phyloP scores from a whole-genome alignment of 30 jellyfish, hydroid and myxozoan species.

The Turritopsis rubra region DNA sequence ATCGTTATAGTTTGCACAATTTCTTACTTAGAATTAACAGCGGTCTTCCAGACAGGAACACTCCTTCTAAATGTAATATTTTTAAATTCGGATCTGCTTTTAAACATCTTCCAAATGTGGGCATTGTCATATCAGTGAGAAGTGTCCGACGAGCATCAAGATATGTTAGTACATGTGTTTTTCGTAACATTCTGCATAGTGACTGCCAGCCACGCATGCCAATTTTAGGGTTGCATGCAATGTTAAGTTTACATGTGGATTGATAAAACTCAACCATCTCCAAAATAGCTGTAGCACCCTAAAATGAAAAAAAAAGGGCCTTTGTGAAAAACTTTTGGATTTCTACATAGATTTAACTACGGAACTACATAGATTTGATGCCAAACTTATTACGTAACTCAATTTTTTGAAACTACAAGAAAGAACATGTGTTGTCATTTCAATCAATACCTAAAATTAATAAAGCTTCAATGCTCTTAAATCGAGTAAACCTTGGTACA shows the following conservation, averaged over 20 bases:
- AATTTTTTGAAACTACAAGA: no score
- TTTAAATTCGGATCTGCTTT: conserved; percentile 70
- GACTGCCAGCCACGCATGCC: conserved; percentile 98
- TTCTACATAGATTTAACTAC: no score
- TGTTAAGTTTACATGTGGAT: conserved; percentile 72
- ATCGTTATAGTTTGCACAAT: no score
- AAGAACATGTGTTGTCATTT: no score
- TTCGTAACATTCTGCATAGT: conserved; percentile 75
- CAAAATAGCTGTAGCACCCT: conserved; percentile 92
- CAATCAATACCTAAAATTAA: no score
- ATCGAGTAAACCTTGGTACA: no score
- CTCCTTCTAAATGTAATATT: conserved; percentile 83
- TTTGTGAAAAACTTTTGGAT: not conserved
- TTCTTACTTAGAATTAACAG: conserved; percentile 77
- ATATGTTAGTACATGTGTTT: conserved; percentile 70
- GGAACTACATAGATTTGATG: no score
- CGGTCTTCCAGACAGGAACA: conserved; percentile 80
- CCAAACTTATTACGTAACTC: no score
- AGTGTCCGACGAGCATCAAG: conserved; percentile 85
- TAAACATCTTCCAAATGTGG: conserved; percentile 91
- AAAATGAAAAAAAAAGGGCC: not conserved
- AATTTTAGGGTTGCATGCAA: conserved; percentile 81
- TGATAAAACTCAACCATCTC: conserved; percentile 95
- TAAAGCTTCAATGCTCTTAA: no score
- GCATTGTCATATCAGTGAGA: conserved; percentile 87